A percentile compares a stretch with the other conserved stretches of the same genome.
These are phyloP conservation scores for Heliconius sara DNA, from an alignment of 2,888 invertebrate genomes.

Conservation along the genomic window DNA sequence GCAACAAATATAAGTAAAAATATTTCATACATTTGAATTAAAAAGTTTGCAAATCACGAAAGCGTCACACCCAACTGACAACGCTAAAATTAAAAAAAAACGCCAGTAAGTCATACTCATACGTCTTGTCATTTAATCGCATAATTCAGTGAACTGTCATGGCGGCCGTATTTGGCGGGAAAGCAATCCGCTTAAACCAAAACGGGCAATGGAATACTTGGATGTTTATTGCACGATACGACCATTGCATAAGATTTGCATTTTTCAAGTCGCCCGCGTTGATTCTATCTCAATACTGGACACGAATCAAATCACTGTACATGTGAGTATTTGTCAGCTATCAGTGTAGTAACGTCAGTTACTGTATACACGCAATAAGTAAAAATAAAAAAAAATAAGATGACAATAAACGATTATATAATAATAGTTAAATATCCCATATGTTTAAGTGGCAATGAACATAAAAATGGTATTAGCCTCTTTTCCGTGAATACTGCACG, in stretches of 20 bases:
- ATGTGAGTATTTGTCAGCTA: background rate
- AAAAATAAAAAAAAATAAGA: no score
- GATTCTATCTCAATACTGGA: slow-evolving; percentile 41
- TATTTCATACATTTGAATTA: background rate
- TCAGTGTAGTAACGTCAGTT: background rate
- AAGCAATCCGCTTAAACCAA: slow-evolving; percentile 80
- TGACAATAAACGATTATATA: background rate
- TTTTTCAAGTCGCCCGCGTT: slow-evolving; percentile 47
- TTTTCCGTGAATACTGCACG: background rate
- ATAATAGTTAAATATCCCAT: background rate
- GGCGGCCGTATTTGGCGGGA: slow-evolving; percentile 81
- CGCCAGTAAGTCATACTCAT: slow-evolving; percentile 60
- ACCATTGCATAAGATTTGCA: slow-evolving; percentile 60
- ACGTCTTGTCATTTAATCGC: slow-evolving; percentile 77
- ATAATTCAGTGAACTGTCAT: slow-evolving; percentile 81
- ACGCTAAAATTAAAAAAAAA: slow-evolving; percentile 61
- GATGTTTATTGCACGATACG: slow-evolving; percentile 75
- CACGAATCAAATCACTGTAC: slow-evolving; percentile 21
- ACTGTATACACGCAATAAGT: no score
- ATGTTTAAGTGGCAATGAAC: background rate
- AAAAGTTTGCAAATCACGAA: slow-evolving; percentile 50
- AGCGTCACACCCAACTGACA: slow-evolving; percentile 63
- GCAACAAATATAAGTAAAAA: background rate
- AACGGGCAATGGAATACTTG: slow-evolving; percentile 76
- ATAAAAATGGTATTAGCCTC: slow-evolving; percentile 9